phyloP scores from a whole-genome alignment of 2,797 vertebrate genomes.

The Odontamblyopus lacepedii region DNA sequence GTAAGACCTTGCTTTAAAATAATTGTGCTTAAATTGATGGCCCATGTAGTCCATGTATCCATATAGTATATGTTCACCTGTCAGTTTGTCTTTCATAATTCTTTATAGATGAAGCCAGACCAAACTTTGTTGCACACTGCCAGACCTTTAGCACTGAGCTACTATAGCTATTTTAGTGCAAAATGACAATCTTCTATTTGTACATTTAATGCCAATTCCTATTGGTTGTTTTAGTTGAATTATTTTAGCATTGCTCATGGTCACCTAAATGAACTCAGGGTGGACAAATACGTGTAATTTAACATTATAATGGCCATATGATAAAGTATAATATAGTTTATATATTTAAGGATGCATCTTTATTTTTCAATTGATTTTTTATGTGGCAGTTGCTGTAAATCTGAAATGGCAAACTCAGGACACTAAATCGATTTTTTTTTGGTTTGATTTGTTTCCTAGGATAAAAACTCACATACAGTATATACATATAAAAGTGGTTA shows the following conservation, averaged over 20 bases:
- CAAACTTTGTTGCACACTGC: slow-evolving; percentile 7
- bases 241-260: neutral
- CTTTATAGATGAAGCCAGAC: neutral
- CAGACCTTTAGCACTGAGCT: slow-evolving; percentile 6
- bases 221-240: neutral
- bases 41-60: neutral
- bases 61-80: neutral
- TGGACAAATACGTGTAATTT: slow-evolving; percentile 2
- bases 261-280: slow-evolving; percentile 14
- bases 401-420: slow-evolving; percentile 5
- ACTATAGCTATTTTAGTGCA: neutral
- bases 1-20: too few relatives aligned
- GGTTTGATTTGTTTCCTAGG: neutral
- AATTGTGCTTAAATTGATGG: too few relatives aligned
- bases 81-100: neutral
- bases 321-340: neutral
- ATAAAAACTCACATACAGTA: neutral
- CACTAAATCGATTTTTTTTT: neutral
- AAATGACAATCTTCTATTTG: slow-evolving; percentile 12
- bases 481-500: neutral
- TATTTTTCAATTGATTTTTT: neutral
- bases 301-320: slow-evolving; percentile 3
- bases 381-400: neutral
- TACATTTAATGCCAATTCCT: neutral
- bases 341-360: neutral